phyloP scores from a whole-genome alignment of 2,888 invertebrate species.

The Blastobasis lacticolella region DNA sequence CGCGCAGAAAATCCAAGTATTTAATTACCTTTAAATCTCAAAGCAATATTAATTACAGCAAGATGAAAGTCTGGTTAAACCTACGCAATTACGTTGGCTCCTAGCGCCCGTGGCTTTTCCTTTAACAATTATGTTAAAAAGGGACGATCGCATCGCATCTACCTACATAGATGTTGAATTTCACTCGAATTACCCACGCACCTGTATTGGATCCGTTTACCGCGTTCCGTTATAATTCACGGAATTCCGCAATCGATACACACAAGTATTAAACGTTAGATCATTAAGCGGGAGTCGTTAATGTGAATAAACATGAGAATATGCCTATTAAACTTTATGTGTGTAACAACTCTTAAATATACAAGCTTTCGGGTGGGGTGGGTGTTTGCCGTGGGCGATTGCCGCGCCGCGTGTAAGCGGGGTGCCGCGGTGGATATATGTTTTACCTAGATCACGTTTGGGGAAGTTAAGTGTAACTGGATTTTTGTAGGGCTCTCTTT shows the following conservation, averaged over 20 bases:
- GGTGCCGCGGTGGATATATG: constrained; percentile 21
- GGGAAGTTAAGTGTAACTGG: too few relatives aligned
- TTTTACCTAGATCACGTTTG: too few relatives aligned
- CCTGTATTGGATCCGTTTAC: too few relatives aligned
- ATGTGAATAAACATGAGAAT: constrained; percentile 30
- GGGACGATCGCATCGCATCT: too few relatives aligned
- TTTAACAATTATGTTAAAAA: background rate
- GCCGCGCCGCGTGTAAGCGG: constrained; percentile 37
- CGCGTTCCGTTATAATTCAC: too few relatives aligned
- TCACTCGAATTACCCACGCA: too few relatives aligned
- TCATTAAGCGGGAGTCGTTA: constrained; percentile 19
- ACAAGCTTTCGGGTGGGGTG: constrained; percentile 24
- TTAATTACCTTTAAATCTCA: background rate
- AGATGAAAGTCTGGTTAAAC: background rate
- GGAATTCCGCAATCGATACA: background rate
- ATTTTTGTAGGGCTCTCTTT: too few relatives aligned
- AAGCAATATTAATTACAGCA: background rate
- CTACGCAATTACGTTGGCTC: background rate
- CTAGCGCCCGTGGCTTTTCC: background rate
- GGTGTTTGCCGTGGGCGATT: constrained; percentile 41
- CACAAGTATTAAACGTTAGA: constrained; percentile 3
- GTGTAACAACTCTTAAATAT: constrained; percentile 35
- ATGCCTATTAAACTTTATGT: constrained; percentile 30
- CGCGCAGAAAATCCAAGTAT: too few relatives aligned
- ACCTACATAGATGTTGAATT: too few relatives aligned